Evolutionary conservation across 2,797 vertebrate species (phyloP), one percentile per base, ranked within the genome.

Genomic region (Gymnocypris eckloni): DNA sequence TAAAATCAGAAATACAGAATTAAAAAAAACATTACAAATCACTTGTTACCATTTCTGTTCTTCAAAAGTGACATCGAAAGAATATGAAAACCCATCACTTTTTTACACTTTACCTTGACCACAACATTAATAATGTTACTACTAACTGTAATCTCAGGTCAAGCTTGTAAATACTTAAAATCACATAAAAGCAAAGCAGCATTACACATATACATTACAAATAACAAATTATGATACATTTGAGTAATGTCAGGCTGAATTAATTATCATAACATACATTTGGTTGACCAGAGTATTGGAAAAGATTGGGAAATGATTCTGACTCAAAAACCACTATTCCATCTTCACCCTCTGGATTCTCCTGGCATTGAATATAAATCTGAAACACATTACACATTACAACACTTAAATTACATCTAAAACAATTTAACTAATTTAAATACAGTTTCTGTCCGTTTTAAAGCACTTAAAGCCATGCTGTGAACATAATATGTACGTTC

Each of bases 261-360:
- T 2, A 75, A 52, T 75, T 75, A 75, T 75, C n/a, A 66, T 67
- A n/a, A 33, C 72, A 50, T 75, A 75, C 15, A 1, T 52, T 75
- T 11, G 15, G 45, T 33, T 28, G 8, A 33, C 4, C 10, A 10
- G 4, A 18, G n/a, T 28, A 9, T 1, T 48, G 70, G 41, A 28
- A 75, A 75, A 33, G 12, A 70, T 3, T 41, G 33, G 41, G 59
- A 66, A 48, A 16, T 39, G 66, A 11, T 13, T 79, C 16, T 12
- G 4, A 6, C 16, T 81, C 48, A 81, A n/a, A n/a, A 48, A 70
- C 12, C 8, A 70, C 48, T 10, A 54, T n/a, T 70, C 66, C 66
- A 70, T 81, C 64, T 41, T 70, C 33, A 39, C 80, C 67, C 15
- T 72, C 50, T 71, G 8, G 67, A 72, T 82, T 72, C 20, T 81